Base-by-base conservation (phyloP, 2,797 vertebrate genomes). In the Leontocebus nigricollis region DNA sequence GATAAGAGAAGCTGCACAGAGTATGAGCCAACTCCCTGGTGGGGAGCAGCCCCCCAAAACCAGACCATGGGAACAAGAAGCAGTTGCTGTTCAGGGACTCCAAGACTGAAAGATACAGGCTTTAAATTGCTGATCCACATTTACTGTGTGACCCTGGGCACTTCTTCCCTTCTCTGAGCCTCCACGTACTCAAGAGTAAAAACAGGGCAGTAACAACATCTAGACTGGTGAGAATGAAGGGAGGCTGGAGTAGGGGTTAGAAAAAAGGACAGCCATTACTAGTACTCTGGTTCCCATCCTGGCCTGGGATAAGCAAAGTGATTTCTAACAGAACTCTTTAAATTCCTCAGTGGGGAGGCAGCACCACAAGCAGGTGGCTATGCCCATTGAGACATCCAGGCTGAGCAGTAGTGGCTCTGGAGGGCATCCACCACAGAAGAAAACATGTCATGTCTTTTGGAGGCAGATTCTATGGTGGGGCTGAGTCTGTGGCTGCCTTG, bases 351-450 rank as follows among this genome's bases (percentile, higher is more conserved):
- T 4, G 5, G 41, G n/a, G 10, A 39, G 19, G 26, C 39, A 44
- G 46, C 14, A 33, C 33, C 0, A n/a, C 27, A 50, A 73, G 44
- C 26, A 0, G 2, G 11, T 55, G 46, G 13, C 30, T 73, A n/a
- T 76, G 36, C 72, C 83, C 41, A 11, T 39, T 0, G 20, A 70
- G 13, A 22, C 61, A 6, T n/a, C 46, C 2, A 26, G 52, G n/a
- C 36, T 84, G 30, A 55, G 27, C 15, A 36, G 36, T 1, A 9
- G 39, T 0, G 4, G n/a, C n/a, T 72, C 77, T 86, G 22, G 24
- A 27, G 22, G 36, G 77, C 33, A n/a, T 4, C 17, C 0, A 0
- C 30, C 26, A 24, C 0, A 0, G 14, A 33, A 52, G 20, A n/a
- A 91, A 33, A 64, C 2, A 1, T 36, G 41, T 20, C 8, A 4